Evolutionary conservation across 2,888 invertebrate species (phyloP).

Genomic region (Apamea anceps): DNA sequence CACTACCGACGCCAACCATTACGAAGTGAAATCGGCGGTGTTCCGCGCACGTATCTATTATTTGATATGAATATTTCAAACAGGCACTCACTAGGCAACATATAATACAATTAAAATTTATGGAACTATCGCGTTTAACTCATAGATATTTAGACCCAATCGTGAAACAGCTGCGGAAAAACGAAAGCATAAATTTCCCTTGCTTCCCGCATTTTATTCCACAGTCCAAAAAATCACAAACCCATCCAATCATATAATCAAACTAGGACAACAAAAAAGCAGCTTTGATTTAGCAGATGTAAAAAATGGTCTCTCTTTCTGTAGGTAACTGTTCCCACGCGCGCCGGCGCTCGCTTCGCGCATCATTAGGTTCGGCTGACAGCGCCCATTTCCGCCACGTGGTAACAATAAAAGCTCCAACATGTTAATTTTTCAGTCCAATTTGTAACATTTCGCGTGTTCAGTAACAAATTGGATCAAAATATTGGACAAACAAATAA

Average conservation of each 20-base stretch:
- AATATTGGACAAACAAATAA: not conserved
- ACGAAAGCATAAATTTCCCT: constrained; percentile 21
- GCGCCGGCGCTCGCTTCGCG: constrained; percentile 79
- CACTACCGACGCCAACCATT: constrained; percentile 45
- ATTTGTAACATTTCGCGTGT: constrained; percentile 30
- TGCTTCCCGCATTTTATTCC: constrained; percentile 29
- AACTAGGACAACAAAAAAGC: constrained; percentile 53
- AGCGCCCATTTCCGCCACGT: constrained; percentile 86
- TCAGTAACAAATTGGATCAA: constrained; percentile 11
- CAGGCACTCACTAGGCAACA: constrained; percentile 34
- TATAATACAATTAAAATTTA: constrained; percentile 41
- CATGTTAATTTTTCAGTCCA: constrained; percentile 46
- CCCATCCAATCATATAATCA: constrained; percentile 51
- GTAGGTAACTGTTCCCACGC: constrained; percentile 79
- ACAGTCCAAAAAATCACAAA: constrained; percentile 35
- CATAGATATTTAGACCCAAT: constrained; percentile 13
- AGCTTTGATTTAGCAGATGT: constrained; percentile 56
- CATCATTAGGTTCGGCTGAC: constrained; percentile 81
- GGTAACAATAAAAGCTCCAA: constrained; percentile 69
- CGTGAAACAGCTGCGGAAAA: not conserved
- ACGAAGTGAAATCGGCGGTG: constrained; percentile 70
- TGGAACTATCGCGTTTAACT: constrained; percentile 16
- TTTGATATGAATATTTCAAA: constrained; percentile 63
- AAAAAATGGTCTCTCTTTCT: constrained; percentile 64
- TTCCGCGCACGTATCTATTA: constrained; percentile 48